Evolutionary conservation across 2,888 invertebrate species (phyloP).

Genomic region (Drosophila pseudotalamancana): DNA sequence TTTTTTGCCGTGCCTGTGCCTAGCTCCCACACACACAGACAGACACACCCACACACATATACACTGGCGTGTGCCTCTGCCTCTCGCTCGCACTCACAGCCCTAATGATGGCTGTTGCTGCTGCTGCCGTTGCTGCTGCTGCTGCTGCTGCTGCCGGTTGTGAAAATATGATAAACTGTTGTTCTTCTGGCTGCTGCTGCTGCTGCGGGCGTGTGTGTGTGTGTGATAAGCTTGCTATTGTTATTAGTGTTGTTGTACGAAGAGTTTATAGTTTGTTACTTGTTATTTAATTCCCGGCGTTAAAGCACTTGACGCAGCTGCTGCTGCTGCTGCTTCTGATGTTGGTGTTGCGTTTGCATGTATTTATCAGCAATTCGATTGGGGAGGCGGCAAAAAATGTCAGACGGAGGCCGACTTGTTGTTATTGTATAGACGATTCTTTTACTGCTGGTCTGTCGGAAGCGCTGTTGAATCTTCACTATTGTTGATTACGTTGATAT

Average conservation of each 20-base stretch:
- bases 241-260: conserved; percentile 56
- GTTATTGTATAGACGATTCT: conserved; percentile 15
- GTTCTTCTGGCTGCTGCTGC: conserved; percentile 49
- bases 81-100: conserved; percentile 33
- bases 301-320: conserved; percentile 31
- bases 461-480: conserved; percentile 33
- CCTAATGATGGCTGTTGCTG: conserved; percentile 19
- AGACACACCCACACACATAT: conserved; percentile 54
- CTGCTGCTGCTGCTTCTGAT: conserved; percentile 13
- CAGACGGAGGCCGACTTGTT: conserved; percentile 42
- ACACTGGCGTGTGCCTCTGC: conserved; percentile 19
- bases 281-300: conserved; percentile 69
- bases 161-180: conserved; percentile 69
- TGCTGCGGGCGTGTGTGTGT: conserved; percentile 30
- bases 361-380: conserved; percentile 51
- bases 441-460: conserved; percentile 25
- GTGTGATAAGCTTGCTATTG: conserved; percentile 71
- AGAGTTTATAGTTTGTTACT: conserved; percentile 56
- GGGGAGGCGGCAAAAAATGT: conserved; percentile 40
- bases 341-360: conserved; percentile 27
- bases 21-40: conserved; percentile 44
- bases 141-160: conserved; percentile 45
- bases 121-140: conserved; percentile 23
- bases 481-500: conserved; percentile 14
- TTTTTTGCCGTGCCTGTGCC: conserved; percentile 44